Base-by-base conservation (phyloP, 2,888 invertebrate genomes). In the Teleogryllus oceanicus region DNA sequence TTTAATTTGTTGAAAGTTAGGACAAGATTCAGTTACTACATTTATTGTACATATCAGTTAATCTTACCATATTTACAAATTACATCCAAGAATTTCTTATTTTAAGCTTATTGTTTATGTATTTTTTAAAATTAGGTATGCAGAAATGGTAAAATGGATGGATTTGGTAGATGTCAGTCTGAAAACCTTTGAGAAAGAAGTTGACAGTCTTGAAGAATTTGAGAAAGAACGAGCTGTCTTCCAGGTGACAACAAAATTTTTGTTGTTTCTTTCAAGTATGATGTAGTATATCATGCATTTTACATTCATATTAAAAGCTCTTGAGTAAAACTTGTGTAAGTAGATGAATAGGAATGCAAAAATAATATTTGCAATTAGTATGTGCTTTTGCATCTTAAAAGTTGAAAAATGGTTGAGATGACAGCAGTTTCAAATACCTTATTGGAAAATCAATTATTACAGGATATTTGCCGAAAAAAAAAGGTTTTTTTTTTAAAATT, bases 71-170 rank as follows among this genome's bases (percentile, higher is more conserved):
- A 37, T 37, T 37, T 37, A 37, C 37, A 37, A 8, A 37, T 37
- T 37, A 8, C 8, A 8, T 37, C 37, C 37, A 37, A 37, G 37
- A 8, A 37, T 37, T 37, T 37, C 8, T 37, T 37, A 37, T 37
- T 37, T 37, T 37, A 37, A 37, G 24, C 24, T 37, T 8, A 37
- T 37, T 37, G 8, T 37, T 37, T 2, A 4, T 37, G 37, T 8
- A 37, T 37, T 37, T 37, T 37, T 37, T 37, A 1, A 37, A 37
- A 37, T 24, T 83, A 91, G 91, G 84, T 94, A 94, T 86, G 89
- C 90, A 75, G 94, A 93, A 84, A 96, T 98, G 92, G 92, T 92
- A 37, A 88, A 89, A 62, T 98, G 97, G 97, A 97, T 98, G 96
- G 93, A 96, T 84, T 91, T 92, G 76, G 96, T 97, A 0, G 96